phyloP scores from a whole-genome alignment of 2,113 vertebrate genomes.

The Sclerurus mexicanus region DNA sequence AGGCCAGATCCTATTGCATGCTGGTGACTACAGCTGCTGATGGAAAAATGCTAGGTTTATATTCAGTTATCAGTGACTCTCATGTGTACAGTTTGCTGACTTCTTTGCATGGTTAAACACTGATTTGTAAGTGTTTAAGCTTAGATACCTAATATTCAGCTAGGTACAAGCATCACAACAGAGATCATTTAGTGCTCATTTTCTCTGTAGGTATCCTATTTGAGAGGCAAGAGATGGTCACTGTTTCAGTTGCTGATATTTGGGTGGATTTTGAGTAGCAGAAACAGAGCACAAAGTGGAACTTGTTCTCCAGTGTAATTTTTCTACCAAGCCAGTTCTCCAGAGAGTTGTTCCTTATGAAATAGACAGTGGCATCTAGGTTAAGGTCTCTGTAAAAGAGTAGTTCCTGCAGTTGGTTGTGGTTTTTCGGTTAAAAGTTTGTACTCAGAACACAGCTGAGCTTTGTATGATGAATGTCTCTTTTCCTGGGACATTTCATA shows the following conservation, averaged over 20 bases:
- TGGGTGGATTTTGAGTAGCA: not conserved
- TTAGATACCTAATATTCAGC: not conserved
- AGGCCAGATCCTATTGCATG: not conserved
- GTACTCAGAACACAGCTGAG: not conserved
- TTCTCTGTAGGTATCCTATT: not conserved
- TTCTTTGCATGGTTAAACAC: not conserved
- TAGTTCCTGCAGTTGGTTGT: not conserved
- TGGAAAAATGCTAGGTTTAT: not conserved
- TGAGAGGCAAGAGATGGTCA: not conserved
- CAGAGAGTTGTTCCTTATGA: not conserved
- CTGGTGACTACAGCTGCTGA: not conserved
- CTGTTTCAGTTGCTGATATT: not conserved
- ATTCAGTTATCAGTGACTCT: not conserved
- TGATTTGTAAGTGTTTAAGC: not conserved
- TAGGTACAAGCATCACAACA: not conserved
- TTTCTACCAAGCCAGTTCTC: not conserved
- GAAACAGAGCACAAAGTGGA: not conserved
- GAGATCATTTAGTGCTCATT: not conserved
- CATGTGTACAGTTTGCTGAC: not conserved
- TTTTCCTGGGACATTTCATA: not conserved
- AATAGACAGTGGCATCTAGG: constrained; percentile 26
- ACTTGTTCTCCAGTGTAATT: not conserved
- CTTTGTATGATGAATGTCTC: not conserved
- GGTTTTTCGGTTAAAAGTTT: not conserved
- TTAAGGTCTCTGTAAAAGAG: not conserved